These are phyloP conservation scores for Tromatobia lineatoria DNA, from an alignment of 2,888 invertebrate genomes.

Conservation along the genomic window DNA sequence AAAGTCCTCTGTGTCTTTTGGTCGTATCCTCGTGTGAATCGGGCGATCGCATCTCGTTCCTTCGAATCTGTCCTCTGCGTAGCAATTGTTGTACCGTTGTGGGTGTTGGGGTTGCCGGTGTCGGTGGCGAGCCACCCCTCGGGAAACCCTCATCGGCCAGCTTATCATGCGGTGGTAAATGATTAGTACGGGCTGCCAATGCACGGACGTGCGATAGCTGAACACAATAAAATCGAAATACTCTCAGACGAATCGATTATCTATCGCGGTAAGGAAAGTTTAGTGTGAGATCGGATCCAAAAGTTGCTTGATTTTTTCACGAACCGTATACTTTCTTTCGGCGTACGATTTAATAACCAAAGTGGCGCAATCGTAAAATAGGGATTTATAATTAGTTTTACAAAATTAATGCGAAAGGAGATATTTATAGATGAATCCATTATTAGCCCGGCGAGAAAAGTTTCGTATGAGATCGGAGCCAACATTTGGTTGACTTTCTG, in stretches of 20 bases:
- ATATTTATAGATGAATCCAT: no score
- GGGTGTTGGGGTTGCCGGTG: conserved; percentile 83
- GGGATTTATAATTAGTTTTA: no score
- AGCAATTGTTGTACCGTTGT: conserved; percentile 89
- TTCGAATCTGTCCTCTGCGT: conserved; percentile 87
- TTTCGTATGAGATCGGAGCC: no score
- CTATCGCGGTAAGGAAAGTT: neutral
- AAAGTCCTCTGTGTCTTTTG: conserved; percentile 86
- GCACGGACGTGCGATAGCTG: conserved; percentile 85
- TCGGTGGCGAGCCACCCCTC: conserved; percentile 82
- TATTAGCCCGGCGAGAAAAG: no score
- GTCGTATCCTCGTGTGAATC: conserved; percentile 88
- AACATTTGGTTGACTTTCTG: no score
- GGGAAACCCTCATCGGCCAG: conserved; percentile 82
- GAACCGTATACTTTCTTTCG: neutral
- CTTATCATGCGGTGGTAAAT: conserved; percentile 84
- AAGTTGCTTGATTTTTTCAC: neutral
- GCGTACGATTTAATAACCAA: neutral
- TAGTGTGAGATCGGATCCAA: neutral
- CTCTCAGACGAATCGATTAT: conserved; percentile 57
- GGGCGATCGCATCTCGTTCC: conserved; percentile 88
- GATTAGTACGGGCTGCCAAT: conserved; percentile 83
- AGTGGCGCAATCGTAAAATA: neutral
- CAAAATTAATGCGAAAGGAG: no score
- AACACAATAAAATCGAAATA: conserved; percentile 67